phyloP scores from a whole-genome alignment of 2,113 vertebrate species.

The Pseudonaja textilis region DNA sequence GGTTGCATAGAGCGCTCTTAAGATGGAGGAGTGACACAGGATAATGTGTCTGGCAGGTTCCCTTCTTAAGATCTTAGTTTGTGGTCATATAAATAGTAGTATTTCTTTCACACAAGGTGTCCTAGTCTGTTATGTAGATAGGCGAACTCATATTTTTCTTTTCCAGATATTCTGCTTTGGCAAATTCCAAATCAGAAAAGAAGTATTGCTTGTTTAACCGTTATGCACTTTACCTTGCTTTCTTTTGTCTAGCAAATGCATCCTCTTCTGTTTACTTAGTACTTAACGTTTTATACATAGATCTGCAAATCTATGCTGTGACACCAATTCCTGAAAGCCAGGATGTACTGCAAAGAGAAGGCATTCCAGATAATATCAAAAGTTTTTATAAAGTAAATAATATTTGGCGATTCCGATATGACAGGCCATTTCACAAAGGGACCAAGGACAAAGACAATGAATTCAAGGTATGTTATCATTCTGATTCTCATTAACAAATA shows the following conservation, averaged over 20 bases:
- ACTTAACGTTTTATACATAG: conserved; percentile 79
- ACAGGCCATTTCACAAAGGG: conserved; percentile 97
- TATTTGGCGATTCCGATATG: conserved; percentile 97
- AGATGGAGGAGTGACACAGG: not conserved
- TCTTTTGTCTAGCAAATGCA: not conserved
- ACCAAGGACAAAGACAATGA: conserved; percentile 98
- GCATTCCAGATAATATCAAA: conserved; percentile 97
- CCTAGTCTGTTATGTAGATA: not conserved
- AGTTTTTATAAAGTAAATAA: conserved; percentile 99
- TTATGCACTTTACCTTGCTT: not conserved
- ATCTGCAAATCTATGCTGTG: conserved; percentile 98
- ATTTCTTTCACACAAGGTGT: not conserved
- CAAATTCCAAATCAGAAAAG: not conserved
- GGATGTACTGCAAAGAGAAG: conserved; percentile 93
- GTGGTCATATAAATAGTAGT: not conserved
- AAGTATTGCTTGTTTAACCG: not conserved
- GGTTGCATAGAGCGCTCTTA: not conserved
- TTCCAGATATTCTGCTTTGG: conserved; percentile 29
- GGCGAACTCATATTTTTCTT: not conserved
- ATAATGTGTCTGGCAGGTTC: not conserved
- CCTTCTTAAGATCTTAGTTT: not conserved
- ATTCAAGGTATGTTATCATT: conserved; percentile 89
- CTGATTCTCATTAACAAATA: not conserved
- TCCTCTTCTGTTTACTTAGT: conserved; percentile 17
- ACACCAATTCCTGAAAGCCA: conserved; percentile 96